phyloP scores from a whole-genome alignment of 2,113 vertebrate genomes.

The Cochlearius cochlearius region DNA sequence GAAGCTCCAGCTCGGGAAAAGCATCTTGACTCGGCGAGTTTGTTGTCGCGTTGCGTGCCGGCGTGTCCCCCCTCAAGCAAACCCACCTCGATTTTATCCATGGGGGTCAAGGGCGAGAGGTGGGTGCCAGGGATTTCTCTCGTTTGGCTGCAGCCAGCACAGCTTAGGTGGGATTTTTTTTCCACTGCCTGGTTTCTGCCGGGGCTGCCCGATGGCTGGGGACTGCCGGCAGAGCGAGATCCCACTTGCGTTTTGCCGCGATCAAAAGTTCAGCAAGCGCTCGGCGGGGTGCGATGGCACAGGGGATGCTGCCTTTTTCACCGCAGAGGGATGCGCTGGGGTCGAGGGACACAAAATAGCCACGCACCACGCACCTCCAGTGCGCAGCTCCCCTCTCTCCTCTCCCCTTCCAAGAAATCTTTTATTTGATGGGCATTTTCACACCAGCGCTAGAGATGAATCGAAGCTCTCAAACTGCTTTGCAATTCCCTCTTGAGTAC shows the following conservation, averaged over 20 bases:
- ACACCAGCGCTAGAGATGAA: background rate
- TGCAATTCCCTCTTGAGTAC: background rate
- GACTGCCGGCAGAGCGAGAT: background rate
- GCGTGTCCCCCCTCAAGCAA: background rate
- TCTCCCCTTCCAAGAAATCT: background rate
- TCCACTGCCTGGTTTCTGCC: background rate
- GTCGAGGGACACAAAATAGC: background rate
- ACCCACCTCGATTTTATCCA: background rate
- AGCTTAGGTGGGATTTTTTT: background rate
- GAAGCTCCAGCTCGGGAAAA: background rate
- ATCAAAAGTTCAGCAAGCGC: background rate
- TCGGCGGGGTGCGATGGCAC: background rate
- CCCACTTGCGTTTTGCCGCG: accelerated
- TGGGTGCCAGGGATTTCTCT: background rate
- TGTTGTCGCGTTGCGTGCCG: accelerated
- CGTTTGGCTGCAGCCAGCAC: background rate
- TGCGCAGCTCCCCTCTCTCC: accelerated
- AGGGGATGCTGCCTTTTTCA: background rate
- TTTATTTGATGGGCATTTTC: background rate
- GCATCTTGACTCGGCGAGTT: too few relatives aligned
- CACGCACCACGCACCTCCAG: accelerated
- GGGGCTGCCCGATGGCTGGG: background rate
- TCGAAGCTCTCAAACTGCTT: background rate
- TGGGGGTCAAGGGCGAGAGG: background rate
- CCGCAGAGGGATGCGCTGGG: background rate